Base-by-base conservation (phyloP, 2,113 vertebrate genomes). In the Sceloporus tristichus region DNA sequence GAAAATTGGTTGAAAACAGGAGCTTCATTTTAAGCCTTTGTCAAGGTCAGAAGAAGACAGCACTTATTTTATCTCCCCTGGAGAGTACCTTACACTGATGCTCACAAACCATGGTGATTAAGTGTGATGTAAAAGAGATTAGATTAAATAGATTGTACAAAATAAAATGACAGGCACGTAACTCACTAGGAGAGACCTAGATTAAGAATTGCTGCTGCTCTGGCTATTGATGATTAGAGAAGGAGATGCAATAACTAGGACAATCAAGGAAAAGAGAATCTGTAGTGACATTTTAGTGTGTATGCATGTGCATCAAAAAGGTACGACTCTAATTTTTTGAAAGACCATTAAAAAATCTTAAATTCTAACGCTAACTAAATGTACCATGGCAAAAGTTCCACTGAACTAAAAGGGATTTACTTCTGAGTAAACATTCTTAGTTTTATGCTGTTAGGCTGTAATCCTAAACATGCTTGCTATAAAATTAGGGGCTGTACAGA, bases 21-120 rank as follows among this genome's bases (percentile, higher is more conserved):
- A 76, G 79, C 59, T 83, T 82, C 59, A 27, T 75, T 88, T 88
- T 68, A 88, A 88, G 62, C 80, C 80, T 77, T 88, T 83, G 73
- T 76, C 87, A 88, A 88, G 80, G 87, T 83, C 80, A 88, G 75
- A 76, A 18, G 59, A 77, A 77, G n/a, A 68, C 29, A 83, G 73
- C 62, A 34, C 40, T 88, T 34, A 68, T 77, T 77, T 88, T 42
- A 68, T 88, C 42, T 59, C 79, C 76, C 65, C 75, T n/a, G 7
- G 3, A 87, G 85, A 74, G 54, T 87, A 42, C 85, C 68, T 87
- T 74, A 54, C 80, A 38, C 87, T 5, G 80, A 83, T 83, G 87
- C 62, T 77, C 73, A 77, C 59, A 83, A 83, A 82, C 80, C 79
- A 56, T 77, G 65, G 73, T 56, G 80, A 78, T 88, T 88, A 77